Evolutionary conservation across 2,797 vertebrate genomes (phyloP).

Genomic region (Gymnoscopelus braueri): DNA sequence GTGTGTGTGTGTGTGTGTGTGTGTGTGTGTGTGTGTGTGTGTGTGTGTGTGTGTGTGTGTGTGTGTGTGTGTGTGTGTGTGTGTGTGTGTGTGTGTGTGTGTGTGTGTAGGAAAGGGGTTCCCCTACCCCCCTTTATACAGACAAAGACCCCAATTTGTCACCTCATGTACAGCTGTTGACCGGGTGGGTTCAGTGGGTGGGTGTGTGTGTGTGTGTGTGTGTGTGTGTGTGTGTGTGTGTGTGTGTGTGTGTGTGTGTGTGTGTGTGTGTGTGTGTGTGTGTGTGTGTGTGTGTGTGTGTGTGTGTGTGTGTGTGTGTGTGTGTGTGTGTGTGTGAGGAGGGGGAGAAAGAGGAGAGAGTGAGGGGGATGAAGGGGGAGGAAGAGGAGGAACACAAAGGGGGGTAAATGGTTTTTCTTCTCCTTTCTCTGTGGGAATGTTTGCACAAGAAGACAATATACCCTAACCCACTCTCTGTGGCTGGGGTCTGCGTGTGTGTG

Average conservation of each 20-base stretch:
- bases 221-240: conserved; percentile 6
- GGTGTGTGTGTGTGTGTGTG: conserved; percentile 29
- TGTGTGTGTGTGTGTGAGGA: conserved; percentile 56
- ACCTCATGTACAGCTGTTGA: conserved; percentile 81
- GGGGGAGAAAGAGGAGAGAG: conserved; percentile 35
- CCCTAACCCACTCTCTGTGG: conserved; percentile 46
- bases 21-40: neutral
- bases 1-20: conserved; percentile 33
- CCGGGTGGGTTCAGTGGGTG: conserved; percentile 69
- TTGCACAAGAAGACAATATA: conserved; percentile 77
- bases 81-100: conserved; percentile 8
- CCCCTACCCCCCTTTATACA: conserved; percentile 70
- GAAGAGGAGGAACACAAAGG: conserved; percentile 61
- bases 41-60: conserved; percentile 7
- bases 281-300: neutral
- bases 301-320: conserved; percentile 40
- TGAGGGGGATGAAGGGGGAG: conserved; percentile 30
- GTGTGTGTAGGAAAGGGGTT: conserved; percentile 49
- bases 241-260: conserved; percentile 43
- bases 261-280: conserved; percentile 43
- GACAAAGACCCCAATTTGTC: conserved; percentile 83
- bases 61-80: conserved; percentile 1
- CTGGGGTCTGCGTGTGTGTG: neutral
- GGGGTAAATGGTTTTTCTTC: conserved; percentile 74
- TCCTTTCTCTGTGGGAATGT: conserved; percentile 77